Evolutionary conservation across 2,113 vertebrate species (phyloP).

Genomic region (Promerops cafer): DNA sequence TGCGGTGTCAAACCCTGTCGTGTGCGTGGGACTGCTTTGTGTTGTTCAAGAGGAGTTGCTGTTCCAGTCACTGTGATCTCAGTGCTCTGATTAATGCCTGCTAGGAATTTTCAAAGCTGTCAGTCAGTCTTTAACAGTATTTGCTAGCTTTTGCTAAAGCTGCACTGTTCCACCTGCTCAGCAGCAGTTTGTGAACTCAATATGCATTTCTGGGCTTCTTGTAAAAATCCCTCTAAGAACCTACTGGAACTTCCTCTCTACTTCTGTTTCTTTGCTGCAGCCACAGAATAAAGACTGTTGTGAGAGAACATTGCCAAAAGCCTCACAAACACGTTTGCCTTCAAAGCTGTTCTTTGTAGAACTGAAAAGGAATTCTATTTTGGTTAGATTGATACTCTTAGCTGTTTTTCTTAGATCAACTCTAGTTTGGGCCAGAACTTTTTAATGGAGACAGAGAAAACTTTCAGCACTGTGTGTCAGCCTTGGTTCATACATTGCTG

Average conservation of each 20-base stretch:
- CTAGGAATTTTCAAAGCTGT: background rate
- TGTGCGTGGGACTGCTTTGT: background rate
- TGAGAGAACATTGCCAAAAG: background rate
- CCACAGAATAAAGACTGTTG: background rate
- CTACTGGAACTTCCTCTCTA: background rate
- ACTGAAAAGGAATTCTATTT: background rate
- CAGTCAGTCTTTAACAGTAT: background rate
- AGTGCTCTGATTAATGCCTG: background rate
- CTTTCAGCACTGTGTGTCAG: background rate
- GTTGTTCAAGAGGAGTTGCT: background rate
- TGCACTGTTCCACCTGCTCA: background rate
- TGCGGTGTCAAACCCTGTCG: background rate
- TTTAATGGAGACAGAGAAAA: background rate
- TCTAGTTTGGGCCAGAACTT: background rate
- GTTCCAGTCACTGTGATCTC: background rate
- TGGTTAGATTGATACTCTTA: background rate
- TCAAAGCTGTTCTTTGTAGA: background rate
- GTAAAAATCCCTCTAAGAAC: background rate
- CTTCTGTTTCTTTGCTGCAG: background rate
- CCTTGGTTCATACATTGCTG: background rate
- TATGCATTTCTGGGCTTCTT: background rate
- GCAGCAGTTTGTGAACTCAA: background rate
- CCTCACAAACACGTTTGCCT: background rate
- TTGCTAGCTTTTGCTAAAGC: background rate
- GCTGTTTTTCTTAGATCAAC: background rate